Conservation (phyloP, 2,797 vertebrate species). For the Pseudopleuronectes americanus region DNA sequence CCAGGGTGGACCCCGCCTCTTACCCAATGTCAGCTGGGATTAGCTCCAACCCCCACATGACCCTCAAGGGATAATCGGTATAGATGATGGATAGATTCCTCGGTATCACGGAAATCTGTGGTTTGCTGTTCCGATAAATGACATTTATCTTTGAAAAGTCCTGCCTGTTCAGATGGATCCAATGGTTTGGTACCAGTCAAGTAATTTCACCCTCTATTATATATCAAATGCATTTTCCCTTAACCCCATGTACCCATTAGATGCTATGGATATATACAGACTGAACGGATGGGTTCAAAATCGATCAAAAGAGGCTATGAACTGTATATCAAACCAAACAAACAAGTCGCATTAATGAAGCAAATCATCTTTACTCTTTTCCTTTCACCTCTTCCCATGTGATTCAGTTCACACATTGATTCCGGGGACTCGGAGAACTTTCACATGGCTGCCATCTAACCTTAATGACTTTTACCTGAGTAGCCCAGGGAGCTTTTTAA, state of each 20-base stretch:
- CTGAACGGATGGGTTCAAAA: neutral
- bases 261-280: neutral
- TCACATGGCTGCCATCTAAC: neutral
- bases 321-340: neutral
- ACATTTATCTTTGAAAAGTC: too few relatives aligned
- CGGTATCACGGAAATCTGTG: conserved; percentile 1
- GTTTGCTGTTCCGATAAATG: neutral
- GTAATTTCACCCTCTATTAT: neutral
- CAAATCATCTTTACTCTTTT: neutral
- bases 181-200: neutral
- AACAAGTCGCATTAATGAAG: neutral
- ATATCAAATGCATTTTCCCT: neutral
- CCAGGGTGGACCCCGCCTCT: too few relatives aligned
- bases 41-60: too few relatives aligned
- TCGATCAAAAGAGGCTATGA: neutral
- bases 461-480: neutral
- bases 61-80: neutral
- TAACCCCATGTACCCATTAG: neutral
- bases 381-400: neutral
- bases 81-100: neutral
- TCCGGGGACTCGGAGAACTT: neutral
- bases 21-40: too few relatives aligned
- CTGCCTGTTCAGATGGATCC: neutral
- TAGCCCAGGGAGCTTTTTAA: neutral
- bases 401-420: neutral